phyloP scores from a whole-genome alignment of 2,797 vertebrate species.

The Pangasius mekongensis region DNA sequence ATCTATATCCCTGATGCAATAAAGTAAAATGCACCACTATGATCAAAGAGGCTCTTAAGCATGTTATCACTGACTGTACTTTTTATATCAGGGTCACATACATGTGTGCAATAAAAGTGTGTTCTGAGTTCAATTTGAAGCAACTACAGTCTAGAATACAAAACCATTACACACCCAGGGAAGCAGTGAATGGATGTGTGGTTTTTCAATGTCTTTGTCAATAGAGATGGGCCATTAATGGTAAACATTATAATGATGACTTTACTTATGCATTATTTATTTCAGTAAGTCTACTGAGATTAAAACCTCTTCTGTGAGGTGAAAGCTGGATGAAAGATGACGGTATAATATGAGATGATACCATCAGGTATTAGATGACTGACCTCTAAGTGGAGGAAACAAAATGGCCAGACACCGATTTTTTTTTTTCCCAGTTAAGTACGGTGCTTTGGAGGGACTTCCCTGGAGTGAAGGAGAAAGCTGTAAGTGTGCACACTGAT shows the following conservation, averaged over 20 bases:
- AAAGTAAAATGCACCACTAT: background rate
- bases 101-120: background rate
- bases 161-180: background rate
- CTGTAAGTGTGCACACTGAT: background rate
- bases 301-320: slow-evolving; percentile 3
- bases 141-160: background rate
- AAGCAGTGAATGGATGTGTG: background rate
- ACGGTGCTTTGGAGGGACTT: background rate
- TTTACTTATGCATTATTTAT: slow-evolving; percentile 26
- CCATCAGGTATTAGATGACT: background rate
- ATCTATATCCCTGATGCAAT: background rate
- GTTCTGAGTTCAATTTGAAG: background rate
- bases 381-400: slow-evolving; percentile 24
- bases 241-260: slow-evolving; percentile 12
- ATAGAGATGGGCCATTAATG: slow-evolving; percentile 20
- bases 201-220: background rate
- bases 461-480: background rate
- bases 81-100: background rate
- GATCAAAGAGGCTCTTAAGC: background rate
- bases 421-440: slow-evolving; percentile 10
- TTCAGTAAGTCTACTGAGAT: background rate
- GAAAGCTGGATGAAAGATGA: background rate
- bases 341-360: background rate
- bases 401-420: slow-evolving; percentile 3
- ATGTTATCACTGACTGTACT: background rate